Evolutionary conservation across 2,113 vertebrate species (phyloP), one percentile per base, ranked within the genome.

Genomic region (Pongo abelii): DNA sequence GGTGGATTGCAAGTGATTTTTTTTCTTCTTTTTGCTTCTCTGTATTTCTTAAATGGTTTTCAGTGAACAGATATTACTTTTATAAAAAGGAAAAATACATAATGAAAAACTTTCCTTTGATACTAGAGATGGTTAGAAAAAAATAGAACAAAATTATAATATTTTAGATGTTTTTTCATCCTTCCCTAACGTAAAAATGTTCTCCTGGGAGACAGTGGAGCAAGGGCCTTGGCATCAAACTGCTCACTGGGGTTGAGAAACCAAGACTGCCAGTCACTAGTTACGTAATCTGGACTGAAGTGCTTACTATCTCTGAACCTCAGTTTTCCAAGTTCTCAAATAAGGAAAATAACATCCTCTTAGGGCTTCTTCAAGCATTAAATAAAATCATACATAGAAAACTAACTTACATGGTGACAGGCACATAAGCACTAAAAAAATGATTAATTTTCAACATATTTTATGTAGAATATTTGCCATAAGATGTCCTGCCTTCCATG

Each of bases 51-150:
- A 78, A 52, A 16, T 85, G 27, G 35, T 72, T 94, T 88, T 93
- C 22, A 9, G 23, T 64, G 43, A 91, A 86, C 32, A 94, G 74
- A 57, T 92, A 46, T 3, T 78, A 67, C 22, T 92, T 87, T 87
- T 74, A 75, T 89, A 40, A 92, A 94, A 93, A 91, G 32, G 32
- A 79, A 93, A 91, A 77, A 91, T 23, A 48, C 48, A 61, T 90
- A 61, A 79, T 75, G 40, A 72, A 90, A 93, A 90, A 55, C 6
- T 30, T 95, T 48, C 13, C 17, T 77, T 93, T 93, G 7, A n/a
- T 67, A 32, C 11, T 78, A 90, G 35, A 72, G 5, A 35, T 78
- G 55, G 48, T 25, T 92, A 87, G 46, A 69, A 61, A 69, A 74
- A 90, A 94, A 86, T 52, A 78, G 43, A 64, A 77, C 16, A 84